phyloP scores from a whole-genome alignment of 2,888 invertebrate genomes.

The Leucania comma region DNA sequence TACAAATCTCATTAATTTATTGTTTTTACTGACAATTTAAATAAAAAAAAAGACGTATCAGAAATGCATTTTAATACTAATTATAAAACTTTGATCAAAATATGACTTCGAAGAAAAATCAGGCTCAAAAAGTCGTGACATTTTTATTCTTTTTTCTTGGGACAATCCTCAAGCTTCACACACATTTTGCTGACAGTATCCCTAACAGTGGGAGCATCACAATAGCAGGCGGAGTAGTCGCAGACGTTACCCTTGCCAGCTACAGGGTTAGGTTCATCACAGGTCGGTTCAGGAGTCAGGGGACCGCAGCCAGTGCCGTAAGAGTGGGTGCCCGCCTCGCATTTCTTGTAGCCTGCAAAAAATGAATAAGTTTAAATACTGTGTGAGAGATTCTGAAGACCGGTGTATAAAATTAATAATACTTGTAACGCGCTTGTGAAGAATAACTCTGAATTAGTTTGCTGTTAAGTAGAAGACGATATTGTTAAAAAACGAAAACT shows the following conservation, averaged over 20 bases:
- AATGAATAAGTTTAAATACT: not conserved
- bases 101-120: not conserved
- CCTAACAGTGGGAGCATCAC: constrained; percentile 75
- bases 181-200: constrained; percentile 71
- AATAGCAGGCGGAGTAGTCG: constrained; percentile 72
- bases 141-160: not conserved
- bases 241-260: not conserved
- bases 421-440: too few species aligned
- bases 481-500: too few species aligned
- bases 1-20: too few species aligned
- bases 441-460: too few species aligned
- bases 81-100: not conserved
- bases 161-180: constrained; percentile 72
- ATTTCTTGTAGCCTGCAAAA: not conserved
- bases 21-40: too few species aligned
- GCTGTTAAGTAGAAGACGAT: too few species aligned
- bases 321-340: not conserved
- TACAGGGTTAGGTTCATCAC: not conserved
- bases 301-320: not conserved
- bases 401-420: too few species aligned
- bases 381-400: too few species aligned
- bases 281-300: not conserved
- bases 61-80: not conserved
- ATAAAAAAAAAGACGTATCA: not conserved
- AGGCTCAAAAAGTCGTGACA: not conserved